Base-by-base conservation (phyloP, 2,888 invertebrate genomes). In the Heteromyza rotundicornis region DNA sequence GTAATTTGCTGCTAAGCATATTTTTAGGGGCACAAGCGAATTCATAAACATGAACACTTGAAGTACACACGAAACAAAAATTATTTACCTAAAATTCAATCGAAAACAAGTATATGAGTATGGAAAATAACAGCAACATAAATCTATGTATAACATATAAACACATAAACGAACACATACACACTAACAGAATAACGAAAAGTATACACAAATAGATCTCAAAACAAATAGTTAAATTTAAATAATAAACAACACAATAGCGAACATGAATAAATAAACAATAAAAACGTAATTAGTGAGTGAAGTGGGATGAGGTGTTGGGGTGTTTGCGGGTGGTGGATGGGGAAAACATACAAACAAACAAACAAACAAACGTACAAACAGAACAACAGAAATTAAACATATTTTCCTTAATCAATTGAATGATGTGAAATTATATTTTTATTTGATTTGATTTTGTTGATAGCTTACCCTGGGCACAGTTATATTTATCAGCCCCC, bases 401-500 rank as follows among this genome's bases (percentile, higher is more conserved):
- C n/a, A 40, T 40, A 40, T 40, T 40, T 40, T 40, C 3, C n/a
- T 8, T 40, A 40, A 8, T 50, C 17, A 17, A 17, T 17, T 32
- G 17, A 20, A 63, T 56, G 40, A 60, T 53, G 56, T 19, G 23
- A 60, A 60, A 59, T 61, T 16, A 36, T 60, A 69, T 64, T n/a
- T n/a, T n/a, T n/a, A 66, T 68, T 66, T 69, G 68, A 68, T 61
- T 65, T 65, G 64, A 68, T 75, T 66, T 74, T n/a, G n/a, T n/a
- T 70, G 58, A 72, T 77, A 74, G 81, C 83, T 84, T 84, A 84
- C 83, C 83, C 83, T 78, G 74, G 83, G 83, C 71, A 84, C 83
- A 70, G 83, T 84, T 75, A 84, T 84, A 80, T 83, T 82, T 76
- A 84, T 83, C 70, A 84, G 80, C 75, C 83, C 83, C 83, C 82